Evolutionary conservation across 2,113 vertebrate genomes (phyloP).

Genomic region (Anser cygnoides): DNA sequence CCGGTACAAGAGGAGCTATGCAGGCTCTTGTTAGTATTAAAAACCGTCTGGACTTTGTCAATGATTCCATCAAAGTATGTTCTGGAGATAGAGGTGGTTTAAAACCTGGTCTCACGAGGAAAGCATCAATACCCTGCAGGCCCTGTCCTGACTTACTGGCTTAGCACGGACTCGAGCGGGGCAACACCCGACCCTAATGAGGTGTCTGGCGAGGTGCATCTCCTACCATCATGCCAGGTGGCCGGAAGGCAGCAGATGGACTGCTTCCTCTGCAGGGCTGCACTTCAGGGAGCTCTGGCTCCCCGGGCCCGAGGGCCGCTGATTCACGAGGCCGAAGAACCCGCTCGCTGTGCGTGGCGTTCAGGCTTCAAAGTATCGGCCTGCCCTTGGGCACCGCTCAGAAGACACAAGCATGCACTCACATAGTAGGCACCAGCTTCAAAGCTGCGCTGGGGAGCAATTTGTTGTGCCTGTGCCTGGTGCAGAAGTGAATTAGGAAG

Average conservation of each 20-base stretch:
- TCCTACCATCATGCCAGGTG: not conserved
- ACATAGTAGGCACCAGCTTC: not conserved
- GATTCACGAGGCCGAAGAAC: accelerated
- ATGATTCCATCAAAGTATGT: not conserved
- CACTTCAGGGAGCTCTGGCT: not conserved
- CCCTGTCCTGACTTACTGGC: not conserved
- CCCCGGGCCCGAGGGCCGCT: accelerated
- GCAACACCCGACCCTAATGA: not conserved
- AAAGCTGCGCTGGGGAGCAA: not conserved
- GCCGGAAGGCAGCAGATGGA: not conserved
- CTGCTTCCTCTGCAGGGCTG: not conserved
- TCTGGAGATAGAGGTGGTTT: not conserved
- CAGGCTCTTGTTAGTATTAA: not conserved
- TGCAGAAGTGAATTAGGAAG: not conserved
- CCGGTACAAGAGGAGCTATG: not conserved
- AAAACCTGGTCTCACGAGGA: not conserved
- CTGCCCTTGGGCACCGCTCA: not conserved
- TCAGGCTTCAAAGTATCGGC: not conserved
- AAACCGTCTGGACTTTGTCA: not conserved
- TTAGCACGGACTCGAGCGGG: not conserved
- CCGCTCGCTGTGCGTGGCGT: accelerated
- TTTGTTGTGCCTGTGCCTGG: accelerated
- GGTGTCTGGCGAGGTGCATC: not conserved
- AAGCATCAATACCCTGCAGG: not conserved
- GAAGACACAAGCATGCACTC: accelerated